phyloP scores from a whole-genome alignment of 2,797 vertebrate species.

The Acrocephalus scirpaceus region DNA sequence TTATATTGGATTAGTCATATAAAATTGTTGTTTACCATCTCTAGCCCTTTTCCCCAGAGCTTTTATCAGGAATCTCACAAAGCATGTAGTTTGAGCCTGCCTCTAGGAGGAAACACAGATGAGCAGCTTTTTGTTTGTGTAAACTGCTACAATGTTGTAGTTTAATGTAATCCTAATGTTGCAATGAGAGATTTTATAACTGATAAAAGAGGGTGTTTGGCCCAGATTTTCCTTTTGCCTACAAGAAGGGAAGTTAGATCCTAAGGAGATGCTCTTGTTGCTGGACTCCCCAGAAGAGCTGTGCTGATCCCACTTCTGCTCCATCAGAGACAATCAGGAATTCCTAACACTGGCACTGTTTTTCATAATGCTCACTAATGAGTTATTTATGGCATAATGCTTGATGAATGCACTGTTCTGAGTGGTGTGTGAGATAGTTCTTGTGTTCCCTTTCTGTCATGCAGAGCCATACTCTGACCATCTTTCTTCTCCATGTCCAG shows the following conservation, averaged over 20 bases:
- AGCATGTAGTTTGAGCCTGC: neutral
- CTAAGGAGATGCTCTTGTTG: neutral
- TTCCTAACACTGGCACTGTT: neutral
- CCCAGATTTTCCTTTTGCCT: neutral
- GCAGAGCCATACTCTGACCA: neutral
- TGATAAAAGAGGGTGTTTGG: neutral
- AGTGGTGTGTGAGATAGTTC: neutral
- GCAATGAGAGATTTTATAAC: neutral
- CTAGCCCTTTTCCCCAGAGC: neutral
- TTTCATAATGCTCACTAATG: neutral
- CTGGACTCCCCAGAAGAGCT: neutral
- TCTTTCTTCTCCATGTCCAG: neutral
- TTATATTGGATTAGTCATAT: slow-evolving; percentile 55
- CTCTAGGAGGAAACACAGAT: neutral
- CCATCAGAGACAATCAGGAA: neutral
- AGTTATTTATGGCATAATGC: neutral
- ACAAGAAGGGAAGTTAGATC: neutral
- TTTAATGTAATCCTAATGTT: neutral
- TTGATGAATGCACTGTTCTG: neutral
- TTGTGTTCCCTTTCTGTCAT: neutral
- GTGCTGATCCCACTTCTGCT: neutral
- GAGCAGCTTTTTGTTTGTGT: neutral
- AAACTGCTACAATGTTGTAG: neutral
- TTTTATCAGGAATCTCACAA: neutral
- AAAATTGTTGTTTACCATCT: slow-evolving; percentile 51